Evolutionary conservation across 2,113 vertebrate species (phyloP).

Genomic region (Solenodon paradoxus): DNA sequence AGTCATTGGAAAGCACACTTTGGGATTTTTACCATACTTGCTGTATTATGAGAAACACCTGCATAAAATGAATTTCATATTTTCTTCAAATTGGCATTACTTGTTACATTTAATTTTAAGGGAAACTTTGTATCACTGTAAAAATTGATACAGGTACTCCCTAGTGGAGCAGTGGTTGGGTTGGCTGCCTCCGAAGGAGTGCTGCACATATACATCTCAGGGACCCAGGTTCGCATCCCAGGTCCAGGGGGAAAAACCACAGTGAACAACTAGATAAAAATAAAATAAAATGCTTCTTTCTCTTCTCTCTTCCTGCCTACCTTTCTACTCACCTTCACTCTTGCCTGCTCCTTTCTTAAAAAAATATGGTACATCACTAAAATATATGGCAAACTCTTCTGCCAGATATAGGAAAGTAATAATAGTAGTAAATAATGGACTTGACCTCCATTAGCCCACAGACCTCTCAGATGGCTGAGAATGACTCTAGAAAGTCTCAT

Average conservation of each 20-base stretch:
- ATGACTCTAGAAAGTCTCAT: neutral
- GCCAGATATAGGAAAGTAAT: neutral
- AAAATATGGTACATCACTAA: no score
- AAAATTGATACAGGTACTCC: neutral
- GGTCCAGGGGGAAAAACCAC: no score
- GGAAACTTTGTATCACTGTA: neutral
- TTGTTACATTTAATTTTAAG: conserved; percentile 14
- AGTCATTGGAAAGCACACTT: neutral
- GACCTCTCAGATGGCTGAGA: neutral
- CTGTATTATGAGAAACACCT: neutral
- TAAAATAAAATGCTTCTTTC: no score
- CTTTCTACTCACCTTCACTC: no score
- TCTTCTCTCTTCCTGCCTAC: no score
- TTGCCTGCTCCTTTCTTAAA: no score
- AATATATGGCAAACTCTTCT: neutral
- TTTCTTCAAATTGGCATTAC: neutral
- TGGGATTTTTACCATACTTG: neutral
- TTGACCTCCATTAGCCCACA: neutral
- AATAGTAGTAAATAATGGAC: neutral
- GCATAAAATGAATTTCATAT: neutral
- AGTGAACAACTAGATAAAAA: no score
- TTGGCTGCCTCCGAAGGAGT: no score
- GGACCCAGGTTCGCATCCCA: no score
- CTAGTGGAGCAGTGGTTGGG: no score
- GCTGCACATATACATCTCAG: no score